phyloP scores from a whole-genome alignment of 2,113 vertebrate genomes.

The Leucopternis melanops region DNA sequence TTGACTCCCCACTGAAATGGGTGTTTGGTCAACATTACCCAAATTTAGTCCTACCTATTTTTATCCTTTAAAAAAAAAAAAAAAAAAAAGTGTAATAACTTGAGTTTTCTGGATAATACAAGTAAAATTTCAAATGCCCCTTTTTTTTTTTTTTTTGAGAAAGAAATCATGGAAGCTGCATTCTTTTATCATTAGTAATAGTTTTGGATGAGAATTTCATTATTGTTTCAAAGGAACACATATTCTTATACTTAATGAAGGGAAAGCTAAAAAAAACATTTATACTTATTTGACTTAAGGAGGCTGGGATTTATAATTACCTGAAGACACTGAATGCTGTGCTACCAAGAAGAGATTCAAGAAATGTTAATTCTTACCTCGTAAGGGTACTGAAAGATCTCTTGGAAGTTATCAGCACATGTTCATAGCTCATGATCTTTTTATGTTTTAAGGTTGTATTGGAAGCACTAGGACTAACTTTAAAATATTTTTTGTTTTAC shows the following conservation, averaged over 20 bases:
- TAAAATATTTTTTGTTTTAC: not conserved
- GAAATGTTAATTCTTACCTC: not conserved
- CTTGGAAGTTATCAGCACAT: not conserved
- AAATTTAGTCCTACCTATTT: not conserved
- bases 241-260: not conserved
- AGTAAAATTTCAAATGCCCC: not conserved
- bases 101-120: not conserved
- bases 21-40: not conserved
- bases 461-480: not conserved
- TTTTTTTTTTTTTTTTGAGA: not conserved
- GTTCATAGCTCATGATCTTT: not conserved
- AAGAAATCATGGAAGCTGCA: not conserved
- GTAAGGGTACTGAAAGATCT: not conserved
- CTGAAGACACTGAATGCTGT: not conserved
- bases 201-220: not conserved
- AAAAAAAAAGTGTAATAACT: not conserved
- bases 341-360: not conserved
- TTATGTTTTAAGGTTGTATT: not conserved
- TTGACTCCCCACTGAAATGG: not conserved
- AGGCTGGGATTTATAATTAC: not conserved
- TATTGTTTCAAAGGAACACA: not conserved
- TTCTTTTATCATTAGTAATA: constrained; percentile 6
- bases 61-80: not conserved
- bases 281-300: not conserved
- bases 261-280: not conserved